Evolutionary conservation across 1,140 invertebrate species (phyloP).

Genomic region (Mya arenaria): DNA sequence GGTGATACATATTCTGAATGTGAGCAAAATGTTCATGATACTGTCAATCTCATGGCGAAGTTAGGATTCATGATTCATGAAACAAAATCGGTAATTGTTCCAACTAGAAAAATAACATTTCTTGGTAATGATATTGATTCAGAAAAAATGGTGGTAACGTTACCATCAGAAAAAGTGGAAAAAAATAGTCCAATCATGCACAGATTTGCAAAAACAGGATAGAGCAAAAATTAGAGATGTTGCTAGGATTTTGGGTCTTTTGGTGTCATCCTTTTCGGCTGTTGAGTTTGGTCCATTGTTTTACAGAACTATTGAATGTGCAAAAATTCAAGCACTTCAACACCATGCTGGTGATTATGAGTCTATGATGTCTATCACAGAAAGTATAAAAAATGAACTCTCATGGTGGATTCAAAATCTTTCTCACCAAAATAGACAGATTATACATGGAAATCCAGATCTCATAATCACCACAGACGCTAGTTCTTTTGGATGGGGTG

Average conservation of each 20-base stretch:
- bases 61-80: constrained; percentile 55
- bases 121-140: constrained; percentile 59
- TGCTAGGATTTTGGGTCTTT: neutral
- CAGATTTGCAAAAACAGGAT: neutral
- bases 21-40: constrained; percentile 13
- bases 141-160: constrained; percentile 32
- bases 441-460: neutral
- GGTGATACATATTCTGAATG: constrained; percentile 28
- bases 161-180: constrained; percentile 34
- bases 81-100: constrained; percentile 51
- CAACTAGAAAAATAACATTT: constrained; percentile 37
- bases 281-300: constrained; percentile 27
- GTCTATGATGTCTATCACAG: neutral
- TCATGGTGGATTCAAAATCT: constrained; percentile 28
- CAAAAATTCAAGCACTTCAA: neutral
- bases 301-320: constrained; percentile 7
- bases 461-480: constrained; percentile 29
- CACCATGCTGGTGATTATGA: constrained; percentile 8
- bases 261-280: constrained; percentile 27
- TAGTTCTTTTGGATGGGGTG: constrained; percentile 12
- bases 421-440: constrained; percentile 5
- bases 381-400: neutral
- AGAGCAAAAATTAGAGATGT: constrained; percentile 9
- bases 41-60: constrained; percentile 7
- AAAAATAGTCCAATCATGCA: constrained; percentile 25